These are phyloP conservation scores for Bugulina stolonifera DNA, from an alignment of 2,888 invertebrate genomes.

Conservation along the genomic window DNA sequence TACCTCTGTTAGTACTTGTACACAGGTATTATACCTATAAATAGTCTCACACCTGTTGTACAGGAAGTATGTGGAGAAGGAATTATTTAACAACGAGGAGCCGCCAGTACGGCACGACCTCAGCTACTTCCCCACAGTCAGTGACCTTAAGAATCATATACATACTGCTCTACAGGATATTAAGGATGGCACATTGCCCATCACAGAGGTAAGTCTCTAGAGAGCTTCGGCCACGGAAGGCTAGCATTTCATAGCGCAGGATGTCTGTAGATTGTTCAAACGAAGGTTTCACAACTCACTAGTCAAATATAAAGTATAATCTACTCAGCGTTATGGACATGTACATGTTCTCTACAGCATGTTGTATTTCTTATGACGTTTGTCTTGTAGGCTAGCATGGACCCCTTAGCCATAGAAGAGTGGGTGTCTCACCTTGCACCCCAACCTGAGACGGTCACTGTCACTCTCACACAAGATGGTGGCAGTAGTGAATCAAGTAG, in stretches of 20 bases:
- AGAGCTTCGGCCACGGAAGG: no score
- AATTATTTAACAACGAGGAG: slow-evolving; percentile 32
- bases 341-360: no score
- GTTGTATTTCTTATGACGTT: no score
- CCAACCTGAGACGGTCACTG: slow-evolving; percentile 50
- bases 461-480: slow-evolving; percentile 42
- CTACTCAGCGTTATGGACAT: no score
- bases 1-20: background rate
- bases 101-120: slow-evolving; percentile 47
- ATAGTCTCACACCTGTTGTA: slow-evolving; percentile 14
- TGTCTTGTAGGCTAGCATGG: slow-evolving; percentile 12
- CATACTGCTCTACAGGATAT: slow-evolving; percentile 51
- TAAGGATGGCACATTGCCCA: slow-evolving; percentile 43
- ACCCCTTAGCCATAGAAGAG: slow-evolving; percentile 12
- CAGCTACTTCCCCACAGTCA: slow-evolving; percentile 50
- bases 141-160: slow-evolving; percentile 53
- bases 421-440: slow-evolving; percentile 31
- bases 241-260: no score
- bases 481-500: background rate
- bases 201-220: slow-evolving; percentile 32
- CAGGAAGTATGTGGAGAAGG: slow-evolving; percentile 46
- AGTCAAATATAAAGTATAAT: no score
- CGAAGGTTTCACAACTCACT: no score
- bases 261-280: no score
- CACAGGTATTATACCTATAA: background rate